phyloP scores from a whole-genome alignment of 1,140 invertebrate genomes.

The Megalonaias nervosa region DNA sequence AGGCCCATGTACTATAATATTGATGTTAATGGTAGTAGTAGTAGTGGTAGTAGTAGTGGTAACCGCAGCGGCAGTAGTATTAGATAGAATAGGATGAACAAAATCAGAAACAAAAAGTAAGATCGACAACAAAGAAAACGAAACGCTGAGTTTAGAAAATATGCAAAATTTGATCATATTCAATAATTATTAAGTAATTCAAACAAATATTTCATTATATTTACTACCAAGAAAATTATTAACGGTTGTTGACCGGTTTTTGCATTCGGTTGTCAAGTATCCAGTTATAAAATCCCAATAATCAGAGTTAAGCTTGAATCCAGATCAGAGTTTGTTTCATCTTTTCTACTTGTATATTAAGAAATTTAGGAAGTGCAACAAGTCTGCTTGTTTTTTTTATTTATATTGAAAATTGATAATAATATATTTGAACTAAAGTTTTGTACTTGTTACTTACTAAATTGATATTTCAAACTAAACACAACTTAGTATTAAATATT shows the following conservation, averaged over 20 bases:
- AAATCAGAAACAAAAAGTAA: constrained; percentile 22
- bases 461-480: not conserved
- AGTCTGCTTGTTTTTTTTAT: not conserved
- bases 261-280: not conserved
- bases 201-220: not conserved
- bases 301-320: too few relatives aligned
- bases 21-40: constrained; percentile 16
- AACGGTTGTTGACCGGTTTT: too few relatives aligned
- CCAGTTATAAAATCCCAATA: not conserved
- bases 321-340: too few relatives aligned
- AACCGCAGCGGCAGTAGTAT: constrained; percentile 25
- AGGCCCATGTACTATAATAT: not conserved
- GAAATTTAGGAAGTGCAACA: not conserved
- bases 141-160: constrained; percentile 12
- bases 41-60: constrained; percentile 21
- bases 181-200: not conserved
- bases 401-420: not conserved
- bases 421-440: not conserved
- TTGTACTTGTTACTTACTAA: not conserved
- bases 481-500: not conserved
- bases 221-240: not conserved
- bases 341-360: too few relatives aligned
- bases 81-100: constrained; percentile 9
- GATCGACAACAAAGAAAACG: constrained; percentile 11
- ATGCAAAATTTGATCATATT: not conserved